Evolutionary conservation across 2,113 vertebrate genomes (phyloP), one percentile per base, ranked within the genome.

Genomic region (Catharus minimus): DNA sequence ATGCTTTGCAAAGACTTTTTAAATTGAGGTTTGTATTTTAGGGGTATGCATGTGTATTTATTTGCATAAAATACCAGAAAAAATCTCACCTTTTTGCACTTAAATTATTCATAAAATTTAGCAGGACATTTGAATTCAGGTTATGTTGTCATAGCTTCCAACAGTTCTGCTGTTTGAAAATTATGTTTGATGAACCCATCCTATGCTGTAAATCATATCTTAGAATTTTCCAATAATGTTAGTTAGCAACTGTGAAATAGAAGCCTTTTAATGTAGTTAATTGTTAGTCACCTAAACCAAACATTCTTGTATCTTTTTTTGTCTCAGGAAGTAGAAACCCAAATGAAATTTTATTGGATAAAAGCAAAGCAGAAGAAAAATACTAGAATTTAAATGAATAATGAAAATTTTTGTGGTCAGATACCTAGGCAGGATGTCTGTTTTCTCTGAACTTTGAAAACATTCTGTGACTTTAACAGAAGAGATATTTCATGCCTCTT

Each of bases 401-500:
- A 71, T 83, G 23, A 89, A 92, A 85, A 82, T 47, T 3, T 21
- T 41, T 89, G 72, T 83, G 74, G 67, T 76, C 49, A 76, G 77
- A 77, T 58, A 36, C n/a, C 56, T 94, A 69, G 52, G 56, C 79
- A 89, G 47, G 21, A 5, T 32, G 14, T 56, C 50, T 65, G 2
- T 80, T 74, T 78, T 76, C 61, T 75, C 53, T 64, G 28, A 82
- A 69, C 32, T 91, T 92, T 60, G 56, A 86, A 80, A 82, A 77
- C 23, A 41, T 28, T 52, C n/a, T 80, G 47, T 69, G 92, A 36
- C 47, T 91, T 88, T 82, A 91, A 28, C 52, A 82, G n/a, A 66
- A 58, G 14, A 92, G 66, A n/a, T 76, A 77, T 61, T 92, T 91
- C 30, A 64, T 85, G 15, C 27, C 36, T 89, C 78, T 95, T 68